phyloP scores from a whole-genome alignment of 2,888 invertebrate species.

The Acanthosoma haemorrhoidale region DNA sequence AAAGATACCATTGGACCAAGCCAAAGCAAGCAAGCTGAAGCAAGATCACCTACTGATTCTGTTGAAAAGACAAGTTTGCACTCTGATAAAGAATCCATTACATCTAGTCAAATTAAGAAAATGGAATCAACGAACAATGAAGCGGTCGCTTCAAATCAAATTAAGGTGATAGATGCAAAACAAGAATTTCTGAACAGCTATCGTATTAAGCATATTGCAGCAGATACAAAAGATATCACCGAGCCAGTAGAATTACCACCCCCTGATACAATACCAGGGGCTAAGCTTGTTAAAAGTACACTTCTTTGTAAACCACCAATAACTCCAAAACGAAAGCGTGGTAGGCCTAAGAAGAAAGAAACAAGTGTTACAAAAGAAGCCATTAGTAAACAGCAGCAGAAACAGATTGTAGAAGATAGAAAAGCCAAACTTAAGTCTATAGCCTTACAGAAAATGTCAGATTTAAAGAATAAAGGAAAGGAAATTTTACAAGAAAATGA shows the following conservation, averaged over 20 bases:
- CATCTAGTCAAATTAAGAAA: too few relatives aligned
- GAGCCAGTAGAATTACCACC: neutral
- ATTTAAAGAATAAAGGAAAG: neutral
- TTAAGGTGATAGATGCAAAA: too few relatives aligned
- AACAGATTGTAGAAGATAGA: neutral
- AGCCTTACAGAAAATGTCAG: neutral
- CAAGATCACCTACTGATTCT: too few relatives aligned
- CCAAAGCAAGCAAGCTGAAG: too few relatives aligned
- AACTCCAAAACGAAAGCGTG: neutral
- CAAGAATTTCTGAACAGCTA: too few relatives aligned
- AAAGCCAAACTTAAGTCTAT: constrained; percentile 11
- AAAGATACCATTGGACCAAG: neutral
- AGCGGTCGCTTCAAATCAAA: neutral
- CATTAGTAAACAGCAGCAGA: neutral
- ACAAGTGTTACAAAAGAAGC: constrained; percentile 1
- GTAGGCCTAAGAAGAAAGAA: neutral
- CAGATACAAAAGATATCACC: neutral
- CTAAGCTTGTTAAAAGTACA: constrained; percentile 17
- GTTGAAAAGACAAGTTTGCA: too few relatives aligned
- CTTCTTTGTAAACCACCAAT: constrained; percentile 14
- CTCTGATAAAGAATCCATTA: too few relatives aligned
- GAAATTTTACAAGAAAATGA: neutral
- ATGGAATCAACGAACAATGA: too few relatives aligned
- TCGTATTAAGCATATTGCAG: too few relatives aligned
- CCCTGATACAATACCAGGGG: neutral